Conservation (phyloP, 1,140 invertebrate genomes). For the Apolygus lucorum region DNA sequence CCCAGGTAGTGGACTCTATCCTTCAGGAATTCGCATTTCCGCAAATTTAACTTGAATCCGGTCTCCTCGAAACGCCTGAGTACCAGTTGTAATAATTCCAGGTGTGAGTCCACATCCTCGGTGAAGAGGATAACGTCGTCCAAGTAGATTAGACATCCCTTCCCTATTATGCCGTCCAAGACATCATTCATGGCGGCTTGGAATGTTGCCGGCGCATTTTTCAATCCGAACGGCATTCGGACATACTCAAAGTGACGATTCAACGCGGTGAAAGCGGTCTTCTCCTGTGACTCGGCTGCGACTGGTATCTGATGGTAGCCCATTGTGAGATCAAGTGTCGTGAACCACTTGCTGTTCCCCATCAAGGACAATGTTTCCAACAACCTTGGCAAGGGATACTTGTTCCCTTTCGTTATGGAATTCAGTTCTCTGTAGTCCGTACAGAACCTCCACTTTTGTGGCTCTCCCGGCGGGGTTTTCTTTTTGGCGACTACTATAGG, state of each 20-base stretch:
- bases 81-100: slow-evolving; percentile 17
- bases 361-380: no score
- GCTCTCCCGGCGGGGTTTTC: no score
- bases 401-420: not conserved
- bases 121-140: no score
- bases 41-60: slow-evolving; percentile 30
- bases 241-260: slow-evolving; percentile 37
- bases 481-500: no score
- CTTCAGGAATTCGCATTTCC: slow-evolving; percentile 36
- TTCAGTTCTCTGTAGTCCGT: slow-evolving; percentile 23
- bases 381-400: not conserved
- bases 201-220: slow-evolving; percentile 40
- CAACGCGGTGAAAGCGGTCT: slow-evolving; percentile 40
- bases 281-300: slow-evolving; percentile 38
- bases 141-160: slow-evolving; percentile 28
- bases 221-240: slow-evolving; percentile 39
- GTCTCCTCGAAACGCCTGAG: slow-evolving; percentile 21
- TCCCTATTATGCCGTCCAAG: slow-evolving; percentile 32
- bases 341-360: no score
- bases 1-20: slow-evolving; percentile 38
- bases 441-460: slow-evolving; percentile 36
- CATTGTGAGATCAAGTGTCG: slow-evolving; percentile 42
- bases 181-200: slow-evolving; percentile 39
- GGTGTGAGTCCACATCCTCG: no score
- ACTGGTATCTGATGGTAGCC: slow-evolving; percentile 47